Percentiles rank a stretch among this genome's conserved stretches.
Evolutionary conservation across 1,140 invertebrate species (phyloP).

Genomic region (Drosophila truncata): DNA sequence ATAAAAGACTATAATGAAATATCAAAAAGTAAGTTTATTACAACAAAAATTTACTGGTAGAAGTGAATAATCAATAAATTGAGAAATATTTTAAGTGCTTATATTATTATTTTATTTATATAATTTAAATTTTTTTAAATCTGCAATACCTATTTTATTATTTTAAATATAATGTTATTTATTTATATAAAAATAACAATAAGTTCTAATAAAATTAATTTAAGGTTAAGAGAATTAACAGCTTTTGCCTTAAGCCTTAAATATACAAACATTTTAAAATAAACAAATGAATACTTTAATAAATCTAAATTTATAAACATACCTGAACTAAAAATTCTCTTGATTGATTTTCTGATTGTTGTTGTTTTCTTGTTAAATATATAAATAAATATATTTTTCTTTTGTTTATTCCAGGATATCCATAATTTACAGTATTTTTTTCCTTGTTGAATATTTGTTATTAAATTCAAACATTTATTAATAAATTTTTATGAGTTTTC

Average conservation of each 20-base stretch:
- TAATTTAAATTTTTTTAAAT: not conserved
- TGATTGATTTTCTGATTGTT: not conserved
- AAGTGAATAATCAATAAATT: too few species aligned
- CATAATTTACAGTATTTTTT: conserved; percentile 6
- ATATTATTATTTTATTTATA: too few species aligned
- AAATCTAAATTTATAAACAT: not conserved
- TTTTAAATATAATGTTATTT: not conserved
- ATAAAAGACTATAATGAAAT: too few species aligned
- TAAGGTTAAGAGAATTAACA: too few species aligned
- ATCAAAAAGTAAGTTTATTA: too few species aligned
- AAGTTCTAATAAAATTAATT: too few species aligned
- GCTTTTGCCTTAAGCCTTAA: too few species aligned
- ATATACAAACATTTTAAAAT: too few species aligned
- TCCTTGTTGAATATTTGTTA: conserved; percentile 15
- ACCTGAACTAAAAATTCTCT: conserved; percentile 1
- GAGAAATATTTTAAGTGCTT: too few species aligned
- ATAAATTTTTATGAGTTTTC: not conserved
- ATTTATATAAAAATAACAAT: too few species aligned
- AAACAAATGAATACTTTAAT: not conserved
- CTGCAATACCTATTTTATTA: not conserved
- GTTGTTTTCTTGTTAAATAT: conserved; percentile 13
- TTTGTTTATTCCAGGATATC: conserved; percentile 5
- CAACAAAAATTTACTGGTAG: too few species aligned
- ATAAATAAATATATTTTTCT: not conserved
- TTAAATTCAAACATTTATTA: conserved; percentile 3